Evolutionary conservation across 2,797 vertebrate species (phyloP).

Genomic region (Pseudocheirus occidentalis): DNA sequence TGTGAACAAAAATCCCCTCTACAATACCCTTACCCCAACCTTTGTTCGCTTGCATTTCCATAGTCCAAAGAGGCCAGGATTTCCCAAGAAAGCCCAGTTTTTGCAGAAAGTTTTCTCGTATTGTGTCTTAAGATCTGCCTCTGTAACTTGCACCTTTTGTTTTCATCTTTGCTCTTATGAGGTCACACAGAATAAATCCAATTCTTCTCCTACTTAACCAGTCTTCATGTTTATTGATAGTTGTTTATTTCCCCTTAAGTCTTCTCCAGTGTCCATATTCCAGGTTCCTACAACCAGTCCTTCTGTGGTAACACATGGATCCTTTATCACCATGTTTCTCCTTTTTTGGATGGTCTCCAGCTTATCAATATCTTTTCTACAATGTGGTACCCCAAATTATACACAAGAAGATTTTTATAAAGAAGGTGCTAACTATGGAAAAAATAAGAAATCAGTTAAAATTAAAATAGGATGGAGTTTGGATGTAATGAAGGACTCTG

Average conservation of each 20-base stretch:
- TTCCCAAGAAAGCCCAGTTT: neutral
- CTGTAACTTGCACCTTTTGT: neutral
- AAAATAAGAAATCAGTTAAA: neutral
- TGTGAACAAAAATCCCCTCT: neutral
- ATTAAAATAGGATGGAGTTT: neutral
- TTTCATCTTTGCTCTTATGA: neutral
- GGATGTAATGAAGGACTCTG: neutral
- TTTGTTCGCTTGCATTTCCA: neutral
- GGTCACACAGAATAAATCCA: neutral
- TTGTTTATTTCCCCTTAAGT: neutral
- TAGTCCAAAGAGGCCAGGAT: neutral
- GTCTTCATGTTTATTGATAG: neutral
- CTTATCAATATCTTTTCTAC: neutral
- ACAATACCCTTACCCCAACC: neutral
- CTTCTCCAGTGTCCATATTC: neutral
- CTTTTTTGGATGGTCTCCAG: neutral
- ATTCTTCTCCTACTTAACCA: neutral
- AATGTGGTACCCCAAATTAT: neutral
- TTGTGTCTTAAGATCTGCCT: neutral
- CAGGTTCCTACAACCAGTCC: neutral
- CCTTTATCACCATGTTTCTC: neutral
- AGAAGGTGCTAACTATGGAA: neutral
- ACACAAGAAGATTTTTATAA: neutral
- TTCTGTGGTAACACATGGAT: neutral
- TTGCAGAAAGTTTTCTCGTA: neutral